These are phyloP conservation scores for Chrysopa pallens DNA, from an alignment of 1,140 invertebrate genomes.

Conservation along the genomic window DNA sequence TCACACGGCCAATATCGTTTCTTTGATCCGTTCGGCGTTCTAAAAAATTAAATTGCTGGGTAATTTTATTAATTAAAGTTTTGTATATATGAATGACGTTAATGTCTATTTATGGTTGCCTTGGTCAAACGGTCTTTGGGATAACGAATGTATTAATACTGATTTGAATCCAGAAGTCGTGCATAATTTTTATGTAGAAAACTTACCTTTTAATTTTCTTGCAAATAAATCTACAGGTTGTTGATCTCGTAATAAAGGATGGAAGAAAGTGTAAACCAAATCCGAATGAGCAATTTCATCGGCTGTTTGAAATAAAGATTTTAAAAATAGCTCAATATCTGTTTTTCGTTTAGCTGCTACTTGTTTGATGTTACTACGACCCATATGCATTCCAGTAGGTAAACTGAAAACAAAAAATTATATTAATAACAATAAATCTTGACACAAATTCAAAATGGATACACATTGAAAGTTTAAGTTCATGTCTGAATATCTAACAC, in stretches of 20 bases:
- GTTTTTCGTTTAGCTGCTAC: constrained; percentile 78
- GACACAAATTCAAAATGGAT: neutral
- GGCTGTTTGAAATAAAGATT: constrained; percentile 67
- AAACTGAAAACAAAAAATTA: constrained; percentile 34
- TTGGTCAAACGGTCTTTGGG: no score
- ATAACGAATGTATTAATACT: no score
- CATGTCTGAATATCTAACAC: no score
- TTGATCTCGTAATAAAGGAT: constrained; percentile 80
- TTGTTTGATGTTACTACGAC: constrained; percentile 82
- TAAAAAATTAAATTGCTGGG: constrained; percentile 1
- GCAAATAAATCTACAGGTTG: constrained; percentile 54
- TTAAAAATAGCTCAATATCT: constrained; percentile 76
- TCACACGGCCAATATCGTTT: constrained; percentile 14
- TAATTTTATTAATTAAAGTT: neutral
- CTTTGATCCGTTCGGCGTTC: constrained; percentile 6
- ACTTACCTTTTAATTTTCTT: constrained; percentile 42
- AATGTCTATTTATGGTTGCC: neutral
- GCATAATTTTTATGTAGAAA: no score
- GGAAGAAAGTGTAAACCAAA: constrained; percentile 95
- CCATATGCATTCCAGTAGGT: constrained; percentile 61
- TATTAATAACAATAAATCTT: neutral
- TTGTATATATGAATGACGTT: neutral
- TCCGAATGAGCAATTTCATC: constrained; percentile 91
- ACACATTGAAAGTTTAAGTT: neutral
- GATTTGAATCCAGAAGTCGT: no score